These are phyloP conservation scores for Dynastes hyllus DNA, from an alignment of 2,888 invertebrate genomes.

Conservation along the genomic window DNA sequence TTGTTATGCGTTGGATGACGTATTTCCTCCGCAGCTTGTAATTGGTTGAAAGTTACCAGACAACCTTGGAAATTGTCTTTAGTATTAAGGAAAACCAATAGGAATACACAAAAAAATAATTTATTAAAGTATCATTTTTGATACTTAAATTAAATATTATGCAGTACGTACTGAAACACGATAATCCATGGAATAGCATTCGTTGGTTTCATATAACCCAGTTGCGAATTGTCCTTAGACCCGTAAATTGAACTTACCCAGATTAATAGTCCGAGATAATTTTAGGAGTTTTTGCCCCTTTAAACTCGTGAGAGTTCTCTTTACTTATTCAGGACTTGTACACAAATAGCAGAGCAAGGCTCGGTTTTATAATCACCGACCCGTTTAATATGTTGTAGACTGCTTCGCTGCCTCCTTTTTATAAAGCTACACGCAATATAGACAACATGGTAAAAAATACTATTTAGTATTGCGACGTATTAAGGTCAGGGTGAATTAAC, in stretches of 20 bases:
- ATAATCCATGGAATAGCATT: slow-evolving; percentile 4
- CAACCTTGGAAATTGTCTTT: no score
- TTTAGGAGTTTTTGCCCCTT: slow-evolving; percentile 16
- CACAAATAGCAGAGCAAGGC: slow-evolving; percentile 2
- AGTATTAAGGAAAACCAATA: no score
- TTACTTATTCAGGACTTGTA: slow-evolving; percentile 22
- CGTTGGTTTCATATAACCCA: neutral
- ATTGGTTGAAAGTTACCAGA: no score
- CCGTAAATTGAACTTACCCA: slow-evolving; percentile 27
- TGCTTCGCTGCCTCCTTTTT: slow-evolving; percentile 22
- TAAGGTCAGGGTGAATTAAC: slow-evolving; percentile 14
- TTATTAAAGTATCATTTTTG: no score
- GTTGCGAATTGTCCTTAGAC: neutral
- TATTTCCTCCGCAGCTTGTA: no score
- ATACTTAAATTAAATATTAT: no score
- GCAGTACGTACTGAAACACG: neutral
- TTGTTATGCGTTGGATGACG: no score
- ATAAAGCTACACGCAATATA: slow-evolving; percentile 10
- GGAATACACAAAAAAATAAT: no score
- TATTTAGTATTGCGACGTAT: neutral
- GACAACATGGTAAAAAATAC: slow-evolving; percentile 4
- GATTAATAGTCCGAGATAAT: slow-evolving; percentile 27
- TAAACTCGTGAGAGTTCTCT: slow-evolving; percentile 11
- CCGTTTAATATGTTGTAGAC: slow-evolving; percentile 18
- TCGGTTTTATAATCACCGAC: slow-evolving; percentile 29